phyloP scores from a whole-genome alignment of 2,113 vertebrate genomes.

The Oreochromis niloticus region DNA sequence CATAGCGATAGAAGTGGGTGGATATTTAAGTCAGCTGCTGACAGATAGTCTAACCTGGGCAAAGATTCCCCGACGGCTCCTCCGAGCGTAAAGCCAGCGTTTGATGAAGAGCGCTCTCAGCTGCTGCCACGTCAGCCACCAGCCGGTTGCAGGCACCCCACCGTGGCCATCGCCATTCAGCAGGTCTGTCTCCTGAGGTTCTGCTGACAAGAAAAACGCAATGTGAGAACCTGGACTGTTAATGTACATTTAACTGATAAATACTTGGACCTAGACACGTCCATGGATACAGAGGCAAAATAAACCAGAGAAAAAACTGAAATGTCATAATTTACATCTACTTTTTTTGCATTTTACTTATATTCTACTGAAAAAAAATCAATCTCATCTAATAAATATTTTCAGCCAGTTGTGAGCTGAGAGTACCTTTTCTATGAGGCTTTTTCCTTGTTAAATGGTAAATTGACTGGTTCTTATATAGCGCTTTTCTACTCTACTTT shows the following conservation, averaged over 20 bases:
- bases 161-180: slow-evolving; percentile 44
- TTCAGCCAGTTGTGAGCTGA: neutral
- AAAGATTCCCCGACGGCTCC: slow-evolving; percentile 80
- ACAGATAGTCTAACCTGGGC: slow-evolving; percentile 70
- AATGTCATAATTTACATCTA: fast-evolving
- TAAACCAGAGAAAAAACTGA: neutral
- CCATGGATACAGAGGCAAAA: neutral
- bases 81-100: slow-evolving; percentile 77
- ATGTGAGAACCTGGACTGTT: neutral
- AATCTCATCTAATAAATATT: neutral
- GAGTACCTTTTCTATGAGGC: slow-evolving; percentile 61
- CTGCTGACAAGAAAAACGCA: slow-evolving; percentile 6
- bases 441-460: slow-evolving; percentile 35
- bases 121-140: slow-evolving; percentile 77
- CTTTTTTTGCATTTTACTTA: neutral
- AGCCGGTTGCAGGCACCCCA: slow-evolving; percentile 54
- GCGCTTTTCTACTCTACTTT: no score
- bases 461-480: no score
- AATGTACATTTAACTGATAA: neutral
- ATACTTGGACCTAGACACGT: neutral
- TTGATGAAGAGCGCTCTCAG: slow-evolving; percentile 84
- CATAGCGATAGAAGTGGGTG: neutral
- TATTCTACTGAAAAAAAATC: neutral
- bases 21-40: neutral
- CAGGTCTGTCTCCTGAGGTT: slow-evolving; percentile 72